phyloP scores from a whole-genome alignment of 2,797 vertebrate genomes.

The Antennarius maculatus region DNA sequence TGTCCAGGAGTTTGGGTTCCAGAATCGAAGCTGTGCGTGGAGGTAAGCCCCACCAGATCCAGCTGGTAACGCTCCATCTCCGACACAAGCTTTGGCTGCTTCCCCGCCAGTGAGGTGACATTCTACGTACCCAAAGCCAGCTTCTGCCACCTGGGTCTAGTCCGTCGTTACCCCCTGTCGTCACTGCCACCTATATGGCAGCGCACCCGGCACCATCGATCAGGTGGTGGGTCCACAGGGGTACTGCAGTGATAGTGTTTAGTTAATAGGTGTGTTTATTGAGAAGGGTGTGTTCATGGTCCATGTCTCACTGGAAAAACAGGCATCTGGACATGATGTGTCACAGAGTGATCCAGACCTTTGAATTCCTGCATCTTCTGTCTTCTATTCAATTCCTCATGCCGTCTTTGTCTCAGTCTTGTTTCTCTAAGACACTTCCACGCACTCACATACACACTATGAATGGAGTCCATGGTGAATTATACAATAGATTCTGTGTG shows the following conservation, averaged over 20 bases:
- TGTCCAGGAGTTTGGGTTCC: too few relatives aligned
- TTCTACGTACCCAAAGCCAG: too few relatives aligned
- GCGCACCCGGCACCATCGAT: too few relatives aligned
- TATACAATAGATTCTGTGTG: not conserved
- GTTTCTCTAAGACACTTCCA: conserved; percentile 4
- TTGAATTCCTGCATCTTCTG: conserved; percentile 67
- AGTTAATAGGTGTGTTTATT: conserved; percentile 68
- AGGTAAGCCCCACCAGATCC: too few relatives aligned
- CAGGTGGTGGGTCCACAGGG: too few relatives aligned
- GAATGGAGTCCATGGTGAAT: conserved; percentile 27
- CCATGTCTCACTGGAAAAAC: conserved; percentile 57
- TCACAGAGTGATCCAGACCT: conserved; percentile 56
- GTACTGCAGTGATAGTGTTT: conserved; percentile 55
- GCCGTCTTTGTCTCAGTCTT: conserved; percentile 39
- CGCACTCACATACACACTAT: conserved; percentile 4
- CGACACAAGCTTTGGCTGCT: too few relatives aligned
- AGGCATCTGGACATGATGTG: conserved; percentile 55
- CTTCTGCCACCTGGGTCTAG: too few relatives aligned
- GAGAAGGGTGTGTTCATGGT: conserved; percentile 60
- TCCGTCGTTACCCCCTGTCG: too few relatives aligned
- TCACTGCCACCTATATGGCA: too few relatives aligned
- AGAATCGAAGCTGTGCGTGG: too few relatives aligned
- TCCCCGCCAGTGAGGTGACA: too few relatives aligned
- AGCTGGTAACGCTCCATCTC: too few relatives aligned
- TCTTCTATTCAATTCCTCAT: conserved; percentile 49